phyloP scores from a whole-genome alignment of 2,113 vertebrate species.

The Rhadina sibilatrix region DNA sequence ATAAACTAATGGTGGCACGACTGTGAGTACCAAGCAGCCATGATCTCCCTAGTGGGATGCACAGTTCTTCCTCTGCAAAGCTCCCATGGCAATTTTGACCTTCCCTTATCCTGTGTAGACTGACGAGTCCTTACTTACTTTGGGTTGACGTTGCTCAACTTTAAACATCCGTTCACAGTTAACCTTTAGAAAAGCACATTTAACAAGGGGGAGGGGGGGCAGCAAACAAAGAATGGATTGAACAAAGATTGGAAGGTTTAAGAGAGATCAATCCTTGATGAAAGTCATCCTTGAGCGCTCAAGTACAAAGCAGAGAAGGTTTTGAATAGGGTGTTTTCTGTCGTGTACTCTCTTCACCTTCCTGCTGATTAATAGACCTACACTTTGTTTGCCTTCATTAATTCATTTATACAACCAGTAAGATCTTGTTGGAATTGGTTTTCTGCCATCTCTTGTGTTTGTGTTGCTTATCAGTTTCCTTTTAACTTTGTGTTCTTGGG shows the following conservation, averaged over 20 bases:
- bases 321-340: conserved; percentile 9
- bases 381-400: conserved; percentile 10
- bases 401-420: conserved; percentile 6
- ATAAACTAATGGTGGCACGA: neutral
- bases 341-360: neutral
- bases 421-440: neutral
- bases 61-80: neutral
- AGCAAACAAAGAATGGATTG: neutral
- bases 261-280: conserved; percentile 16
- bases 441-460: neutral
- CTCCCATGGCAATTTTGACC: neutral
- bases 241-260: conserved; percentile 17
- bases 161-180: conserved; percentile 3
- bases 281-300: conserved; percentile 21
- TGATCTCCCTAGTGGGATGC: neutral
- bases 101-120: neutral
- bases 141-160: neutral
- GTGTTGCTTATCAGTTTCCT: neutral
- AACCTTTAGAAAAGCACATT: conserved; percentile 37
- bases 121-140: neutral
- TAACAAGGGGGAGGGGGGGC: neutral
- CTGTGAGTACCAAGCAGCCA: accelerated
- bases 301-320: conserved; percentile 24
- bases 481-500: neutral
- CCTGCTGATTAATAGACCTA: conserved; percentile 6